Evolutionary conservation across 2,797 vertebrate species (phyloP).

Genomic region (Chiroxiphia lanceolata): DNA sequence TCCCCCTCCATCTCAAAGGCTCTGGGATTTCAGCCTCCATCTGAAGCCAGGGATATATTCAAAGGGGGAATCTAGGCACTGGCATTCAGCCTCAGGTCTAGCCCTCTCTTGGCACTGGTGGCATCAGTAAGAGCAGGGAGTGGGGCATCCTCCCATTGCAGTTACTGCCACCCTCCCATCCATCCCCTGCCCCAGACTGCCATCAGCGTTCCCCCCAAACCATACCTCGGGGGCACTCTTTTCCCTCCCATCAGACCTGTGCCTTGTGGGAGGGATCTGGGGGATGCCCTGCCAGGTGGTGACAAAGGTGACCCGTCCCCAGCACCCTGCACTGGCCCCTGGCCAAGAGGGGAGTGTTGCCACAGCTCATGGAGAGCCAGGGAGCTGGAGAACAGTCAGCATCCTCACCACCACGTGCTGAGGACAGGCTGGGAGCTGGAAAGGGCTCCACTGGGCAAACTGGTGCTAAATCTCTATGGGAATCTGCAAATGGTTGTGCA

Average conservation of each 20-base stretch:
- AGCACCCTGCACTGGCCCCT: neutral
- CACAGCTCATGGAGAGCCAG: fast-evolving
- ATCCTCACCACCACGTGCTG: neutral
- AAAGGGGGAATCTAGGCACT: neutral
- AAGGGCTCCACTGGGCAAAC: fast-evolving
- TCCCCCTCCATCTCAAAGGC: neutral
- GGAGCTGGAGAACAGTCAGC: neutral
- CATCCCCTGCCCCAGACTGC: neutral
- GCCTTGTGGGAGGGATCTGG: neutral
- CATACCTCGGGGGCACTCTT: neutral
- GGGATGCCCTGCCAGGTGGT: neutral
- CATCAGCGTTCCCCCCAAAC: neutral
- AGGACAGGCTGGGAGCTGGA: neutral
- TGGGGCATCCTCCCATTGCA: neutral
- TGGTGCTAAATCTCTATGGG: neutral
- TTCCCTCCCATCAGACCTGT: neutral
- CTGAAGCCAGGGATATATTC: neutral
- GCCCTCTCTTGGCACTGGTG: neutral
- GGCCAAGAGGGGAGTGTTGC: neutral
- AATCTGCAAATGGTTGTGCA: neutral
- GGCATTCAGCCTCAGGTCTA: fast-evolving
- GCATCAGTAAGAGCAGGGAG: neutral
- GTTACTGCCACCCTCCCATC: neutral
- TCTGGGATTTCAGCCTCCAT: neutral
- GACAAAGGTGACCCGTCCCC: neutral